Conservation (phyloP, 1,140 invertebrate genomes). For the Saxidomus purpurata region DNA sequence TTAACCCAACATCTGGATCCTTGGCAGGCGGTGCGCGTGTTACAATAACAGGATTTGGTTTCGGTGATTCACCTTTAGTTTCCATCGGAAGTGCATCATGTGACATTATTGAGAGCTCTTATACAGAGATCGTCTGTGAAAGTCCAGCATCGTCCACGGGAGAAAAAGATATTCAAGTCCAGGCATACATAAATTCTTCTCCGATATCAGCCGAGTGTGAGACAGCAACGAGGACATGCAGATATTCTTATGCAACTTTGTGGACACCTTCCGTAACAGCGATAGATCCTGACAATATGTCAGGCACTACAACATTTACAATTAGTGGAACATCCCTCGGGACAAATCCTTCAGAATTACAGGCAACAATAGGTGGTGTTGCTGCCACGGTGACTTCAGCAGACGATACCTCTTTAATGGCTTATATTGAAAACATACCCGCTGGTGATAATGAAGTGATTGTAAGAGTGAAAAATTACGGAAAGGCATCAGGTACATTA, state of each 20-base stretch:
- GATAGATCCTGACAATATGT: slow-evolving; percentile 33
- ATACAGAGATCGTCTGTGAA: slow-evolving; percentile 56
- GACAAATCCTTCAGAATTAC: slow-evolving; percentile 15
- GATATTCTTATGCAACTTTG: slow-evolving; percentile 13
- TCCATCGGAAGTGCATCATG: slow-evolving; percentile 36
- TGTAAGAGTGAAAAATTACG: slow-evolving; percentile 62
- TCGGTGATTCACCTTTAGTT: slow-evolving; percentile 48
- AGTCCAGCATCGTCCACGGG: slow-evolving; percentile 35
- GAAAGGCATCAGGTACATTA: slow-evolving; percentile 57
- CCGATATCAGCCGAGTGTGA: slow-evolving; percentile 37
- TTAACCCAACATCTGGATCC: slow-evolving; percentile 71
- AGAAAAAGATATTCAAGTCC: slow-evolving; percentile 9
- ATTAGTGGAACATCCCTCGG: slow-evolving; percentile 47
- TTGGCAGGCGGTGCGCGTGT: slow-evolving; percentile 70
- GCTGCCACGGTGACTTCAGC: slow-evolving; percentile 50
- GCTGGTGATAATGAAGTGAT: slow-evolving; percentile 65
- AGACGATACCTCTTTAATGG: slow-evolving; percentile 57
- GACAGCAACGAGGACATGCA: slow-evolving; percentile 35
- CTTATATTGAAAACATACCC: slow-evolving; percentile 50
- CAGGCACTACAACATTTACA: slow-evolving; percentile 16
- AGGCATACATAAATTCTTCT: slow-evolving; percentile 1
- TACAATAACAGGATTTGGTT: slow-evolving; percentile 72
- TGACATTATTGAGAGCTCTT: slow-evolving; percentile 5
- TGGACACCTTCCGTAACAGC: slow-evolving; percentile 49
- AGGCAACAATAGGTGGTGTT: slow-evolving; percentile 65